A percentile compares a stretch with the other conserved stretches of the same genome.
These are phyloP conservation scores for Geococcyx californianus DNA, from an alignment of 2,113 vertebrate species.

Conservation along the genomic window DNA sequence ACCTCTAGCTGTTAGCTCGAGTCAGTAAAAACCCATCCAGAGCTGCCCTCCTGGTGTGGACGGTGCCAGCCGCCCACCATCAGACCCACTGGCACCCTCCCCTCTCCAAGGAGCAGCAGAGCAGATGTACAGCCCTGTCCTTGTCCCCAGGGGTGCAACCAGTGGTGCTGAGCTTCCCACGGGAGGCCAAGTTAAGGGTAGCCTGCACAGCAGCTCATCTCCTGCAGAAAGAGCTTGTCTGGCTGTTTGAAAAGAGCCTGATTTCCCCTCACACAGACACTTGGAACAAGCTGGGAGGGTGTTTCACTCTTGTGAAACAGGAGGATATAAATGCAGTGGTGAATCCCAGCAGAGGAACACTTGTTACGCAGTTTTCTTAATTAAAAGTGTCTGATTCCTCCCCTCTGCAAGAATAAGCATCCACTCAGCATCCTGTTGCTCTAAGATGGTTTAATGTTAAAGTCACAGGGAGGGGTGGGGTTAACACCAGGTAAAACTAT, in stretches of 20 bases:
- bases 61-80: not conserved
- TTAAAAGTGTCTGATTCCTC: not conserved
- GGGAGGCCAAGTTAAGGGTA: not conserved
- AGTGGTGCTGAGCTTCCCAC: accelerated
- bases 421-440: not conserved
- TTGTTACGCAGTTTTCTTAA: not conserved
- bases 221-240: not conserved
- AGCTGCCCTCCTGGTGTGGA: not conserved
- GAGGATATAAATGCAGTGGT: not conserved
- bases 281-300: not conserved
- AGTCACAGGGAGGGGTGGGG: not conserved
- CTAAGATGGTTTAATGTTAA: slow-evolving; percentile 25
- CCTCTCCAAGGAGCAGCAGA: too few relatives aligned
- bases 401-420: not conserved
- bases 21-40: not conserved
- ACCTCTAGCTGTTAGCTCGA: not conserved
- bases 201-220: not conserved
- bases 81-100: not conserved
- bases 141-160: not conserved
- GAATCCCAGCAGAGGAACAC: not conserved
- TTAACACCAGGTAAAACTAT: not conserved
- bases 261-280: accelerated
- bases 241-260: not conserved
- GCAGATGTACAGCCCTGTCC: not conserved
- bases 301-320: accelerated